A percentile compares a stretch with the other conserved stretches of the same genome.
Conservation (phyloP, 2,888 invertebrate species). For the Drosophila demipolita region DNA sequence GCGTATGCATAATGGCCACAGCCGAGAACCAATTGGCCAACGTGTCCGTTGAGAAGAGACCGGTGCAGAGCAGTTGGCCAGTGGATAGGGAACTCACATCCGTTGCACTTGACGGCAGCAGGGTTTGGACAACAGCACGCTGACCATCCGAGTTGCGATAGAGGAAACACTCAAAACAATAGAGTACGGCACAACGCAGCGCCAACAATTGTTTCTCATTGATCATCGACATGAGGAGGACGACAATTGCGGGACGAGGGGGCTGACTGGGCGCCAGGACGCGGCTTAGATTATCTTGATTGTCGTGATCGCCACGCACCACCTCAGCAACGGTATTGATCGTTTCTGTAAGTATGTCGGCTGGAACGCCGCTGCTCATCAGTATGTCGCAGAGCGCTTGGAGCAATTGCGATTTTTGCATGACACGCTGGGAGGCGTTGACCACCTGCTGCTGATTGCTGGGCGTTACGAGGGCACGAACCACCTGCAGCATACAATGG, state of each 20-base stretch:
- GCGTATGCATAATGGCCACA: conserved; percentile 94
- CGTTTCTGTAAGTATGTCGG: conserved; percentile 97
- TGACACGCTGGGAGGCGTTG: conserved; percentile 93
- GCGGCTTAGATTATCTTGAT: conserved; percentile 96
- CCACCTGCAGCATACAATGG: conserved; percentile 95
- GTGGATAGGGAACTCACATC: conserved; percentile 90
- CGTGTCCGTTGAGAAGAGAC: conserved; percentile 94
- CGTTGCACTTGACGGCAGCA: conserved; percentile 93
- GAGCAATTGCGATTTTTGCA: conserved; percentile 93
- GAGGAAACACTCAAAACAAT: conserved; percentile 98
- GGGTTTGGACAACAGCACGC: conserved; percentile 94
- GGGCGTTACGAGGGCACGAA: conserved; percentile 96
- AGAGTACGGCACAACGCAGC: conserved; percentile 96
- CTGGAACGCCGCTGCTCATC: conserved; percentile 98
- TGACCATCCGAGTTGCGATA: conserved; percentile 97
- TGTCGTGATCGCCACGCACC: conserved; percentile 93
- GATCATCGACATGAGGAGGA: conserved; percentile 98
- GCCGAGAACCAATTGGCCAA: conserved; percentile 98
- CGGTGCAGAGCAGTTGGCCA: conserved; percentile 96
- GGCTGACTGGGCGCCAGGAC: conserved; percentile 97
- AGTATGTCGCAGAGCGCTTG: conserved; percentile 94
- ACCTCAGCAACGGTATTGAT: conserved; percentile 98
- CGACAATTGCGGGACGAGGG: conserved; percentile 96
- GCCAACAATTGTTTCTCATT: conserved; percentile 98
- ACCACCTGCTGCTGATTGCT: conserved; percentile 94